phyloP scores from a whole-genome alignment of 1,140 invertebrate species.

The Nephotettix cincticeps region DNA sequence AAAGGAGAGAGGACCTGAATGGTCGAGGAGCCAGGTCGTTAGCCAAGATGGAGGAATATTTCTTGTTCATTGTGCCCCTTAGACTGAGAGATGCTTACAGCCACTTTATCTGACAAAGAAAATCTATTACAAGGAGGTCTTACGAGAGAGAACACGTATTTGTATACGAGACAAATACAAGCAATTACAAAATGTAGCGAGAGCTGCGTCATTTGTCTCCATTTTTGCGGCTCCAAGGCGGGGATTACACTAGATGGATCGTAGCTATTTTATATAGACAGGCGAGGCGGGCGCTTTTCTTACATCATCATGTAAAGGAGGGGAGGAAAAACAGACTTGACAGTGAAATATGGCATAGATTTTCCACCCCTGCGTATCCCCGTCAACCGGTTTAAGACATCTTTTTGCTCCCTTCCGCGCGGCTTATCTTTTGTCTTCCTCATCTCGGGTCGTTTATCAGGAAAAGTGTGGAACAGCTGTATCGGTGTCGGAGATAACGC shows the following conservation, averaged over 20 bases:
- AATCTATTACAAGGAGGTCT: constrained; percentile 15
- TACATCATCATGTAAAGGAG: constrained; percentile 12
- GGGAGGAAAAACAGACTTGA: constrained; percentile 25
- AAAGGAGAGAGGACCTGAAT: no score
- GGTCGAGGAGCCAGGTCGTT: neutral
- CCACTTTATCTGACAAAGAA: constrained; percentile 24
- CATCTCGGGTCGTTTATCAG: constrained; percentile 10
- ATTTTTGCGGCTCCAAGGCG: constrained; percentile 9
- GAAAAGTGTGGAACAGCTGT: constrained; percentile 25
- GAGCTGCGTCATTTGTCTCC: constrained; percentile 25
- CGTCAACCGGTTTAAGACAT: constrained; percentile 32
- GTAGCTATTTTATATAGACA: constrained; percentile 33
- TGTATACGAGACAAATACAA: constrained; percentile 25
- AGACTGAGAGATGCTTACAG: neutral
- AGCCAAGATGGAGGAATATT: constrained; percentile 14
- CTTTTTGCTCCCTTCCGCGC: constrained; percentile 21
- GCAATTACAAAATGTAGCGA: constrained; percentile 26
- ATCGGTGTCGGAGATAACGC: constrained; percentile 28
- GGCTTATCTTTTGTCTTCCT: constrained; percentile 16
- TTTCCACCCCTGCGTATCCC: constrained; percentile 23
- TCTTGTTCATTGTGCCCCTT: neutral
- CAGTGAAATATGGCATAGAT: constrained; percentile 34
- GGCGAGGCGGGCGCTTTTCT: constrained; percentile 21
- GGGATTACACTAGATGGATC: constrained; percentile 29
- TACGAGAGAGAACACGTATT: constrained; percentile 12